Evolutionary conservation across 2,888 invertebrate genomes (phyloP).

Genomic region (Orthosia gothica): DNA sequence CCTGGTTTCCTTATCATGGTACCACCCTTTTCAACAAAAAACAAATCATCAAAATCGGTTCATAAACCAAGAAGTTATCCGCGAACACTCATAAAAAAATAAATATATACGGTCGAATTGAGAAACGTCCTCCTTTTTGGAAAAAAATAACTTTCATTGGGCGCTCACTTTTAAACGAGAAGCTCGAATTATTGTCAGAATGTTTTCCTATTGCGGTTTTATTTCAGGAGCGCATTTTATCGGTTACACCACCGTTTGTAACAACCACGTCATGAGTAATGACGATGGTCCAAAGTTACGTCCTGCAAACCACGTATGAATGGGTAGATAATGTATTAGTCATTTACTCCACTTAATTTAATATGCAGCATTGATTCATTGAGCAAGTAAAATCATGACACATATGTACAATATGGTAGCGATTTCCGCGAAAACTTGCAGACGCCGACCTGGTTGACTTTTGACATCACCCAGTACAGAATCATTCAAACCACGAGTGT

Average conservation of each 20-base stretch:
- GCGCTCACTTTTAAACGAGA: neutral
- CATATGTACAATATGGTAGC: slow-evolving; percentile 76
- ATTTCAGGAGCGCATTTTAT: neutral
- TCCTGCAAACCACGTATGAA: slow-evolving; percentile 42
- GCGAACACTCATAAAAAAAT: too few relatives aligned
- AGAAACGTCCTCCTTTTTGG: too few relatives aligned
- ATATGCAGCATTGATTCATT: slow-evolving; percentile 80
- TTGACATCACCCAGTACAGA: slow-evolving; percentile 76
- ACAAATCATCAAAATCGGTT: too few relatives aligned
- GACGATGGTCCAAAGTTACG: slow-evolving; percentile 38
- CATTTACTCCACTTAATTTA: slow-evolving; percentile 65
- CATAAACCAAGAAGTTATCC: too few relatives aligned
- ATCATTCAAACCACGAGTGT: slow-evolving; percentile 74
- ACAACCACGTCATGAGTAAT: slow-evolving; percentile 28
- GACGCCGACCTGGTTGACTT: slow-evolving; percentile 75
- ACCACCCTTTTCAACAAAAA: too few relatives aligned
- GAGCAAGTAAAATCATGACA: slow-evolving; percentile 81
- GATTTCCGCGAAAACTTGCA: slow-evolving; percentile 80
- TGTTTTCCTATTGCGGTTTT: neutral
- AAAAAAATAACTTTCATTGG: neutral
- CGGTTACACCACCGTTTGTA: slow-evolving; percentile 41
- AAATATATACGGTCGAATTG: too few relatives aligned
- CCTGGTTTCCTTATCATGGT: too few relatives aligned
- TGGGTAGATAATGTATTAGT: slow-evolving; percentile 64
- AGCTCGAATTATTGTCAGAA: slow-evolving; percentile 7